phyloP scores from a whole-genome alignment of 2,113 vertebrate genomes.

The Crotophaga sulcirostris region DNA sequence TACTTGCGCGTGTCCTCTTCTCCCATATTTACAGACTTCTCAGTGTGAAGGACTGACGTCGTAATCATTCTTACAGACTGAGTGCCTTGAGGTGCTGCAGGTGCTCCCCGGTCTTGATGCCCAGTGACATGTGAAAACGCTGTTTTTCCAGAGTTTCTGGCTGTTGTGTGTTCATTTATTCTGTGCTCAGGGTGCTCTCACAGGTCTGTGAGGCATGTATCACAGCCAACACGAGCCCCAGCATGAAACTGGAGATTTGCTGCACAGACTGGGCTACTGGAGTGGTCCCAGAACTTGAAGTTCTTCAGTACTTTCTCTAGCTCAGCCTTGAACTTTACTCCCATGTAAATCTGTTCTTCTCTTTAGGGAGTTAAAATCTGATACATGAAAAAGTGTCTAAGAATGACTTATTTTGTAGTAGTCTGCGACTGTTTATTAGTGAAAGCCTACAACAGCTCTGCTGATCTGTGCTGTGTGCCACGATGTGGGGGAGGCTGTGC shows the following conservation, averaged over 20 bases:
- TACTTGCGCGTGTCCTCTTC: not conserved
- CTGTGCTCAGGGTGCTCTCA: not conserved
- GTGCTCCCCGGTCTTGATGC: not conserved
- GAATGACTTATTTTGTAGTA: not conserved
- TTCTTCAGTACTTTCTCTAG: not conserved
- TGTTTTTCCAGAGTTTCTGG: not conserved
- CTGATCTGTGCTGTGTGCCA: not conserved
- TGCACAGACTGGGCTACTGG: not conserved
- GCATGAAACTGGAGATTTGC: not conserved
- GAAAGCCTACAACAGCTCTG: not conserved
- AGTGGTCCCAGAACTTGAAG: not conserved
- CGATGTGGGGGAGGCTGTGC: not conserved
- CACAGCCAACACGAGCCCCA: not conserved
- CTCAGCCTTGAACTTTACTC: not conserved
- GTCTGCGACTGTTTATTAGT: not conserved
- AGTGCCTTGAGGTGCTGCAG: not conserved
- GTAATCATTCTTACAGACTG: not conserved
- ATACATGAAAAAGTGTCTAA: not conserved
- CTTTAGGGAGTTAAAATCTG: conserved; percentile 14
- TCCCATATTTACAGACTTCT: not conserved
- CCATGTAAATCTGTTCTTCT: not conserved
- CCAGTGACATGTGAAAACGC: not conserved
- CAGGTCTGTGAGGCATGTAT: not conserved
- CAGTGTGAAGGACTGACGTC: not conserved
- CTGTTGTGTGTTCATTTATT: not conserved